Percentiles rank a stretch among this genome's conserved stretches.
phyloP scores from a whole-genome alignment of 2,797 vertebrate species.

The Crocidura indochinensis region DNA sequence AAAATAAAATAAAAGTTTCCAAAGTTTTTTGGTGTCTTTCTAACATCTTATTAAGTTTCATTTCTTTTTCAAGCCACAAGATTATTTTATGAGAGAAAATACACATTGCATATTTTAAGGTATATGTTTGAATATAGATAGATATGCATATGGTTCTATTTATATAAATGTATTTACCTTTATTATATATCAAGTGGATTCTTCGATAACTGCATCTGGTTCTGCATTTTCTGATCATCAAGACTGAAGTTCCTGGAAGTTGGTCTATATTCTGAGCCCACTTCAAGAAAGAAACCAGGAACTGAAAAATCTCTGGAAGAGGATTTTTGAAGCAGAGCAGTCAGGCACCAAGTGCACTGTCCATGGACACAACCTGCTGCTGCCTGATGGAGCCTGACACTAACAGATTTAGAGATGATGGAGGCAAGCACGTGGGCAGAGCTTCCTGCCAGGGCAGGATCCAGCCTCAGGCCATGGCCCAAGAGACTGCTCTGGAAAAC shows the following conservation, averaged over 20 bases:
- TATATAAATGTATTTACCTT: slow-evolving; percentile 68
- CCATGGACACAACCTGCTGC: not conserved
- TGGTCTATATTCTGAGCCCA: slow-evolving; percentile 9
- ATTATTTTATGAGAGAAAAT: slow-evolving; percentile 49
- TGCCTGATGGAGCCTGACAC: slow-evolving; percentile 10
- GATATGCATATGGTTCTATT: too few relatives aligned
- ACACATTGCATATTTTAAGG: slow-evolving; percentile 55
- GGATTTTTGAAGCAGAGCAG: slow-evolving; percentile 25
- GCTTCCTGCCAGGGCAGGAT: slow-evolving; percentile 77
- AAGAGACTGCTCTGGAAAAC: slow-evolving; percentile 46
- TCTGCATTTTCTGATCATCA: slow-evolving; percentile 59
- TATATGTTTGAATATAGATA: not conserved
- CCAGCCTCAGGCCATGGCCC: slow-evolving; percentile 50
- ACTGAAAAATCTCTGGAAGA: not conserved
- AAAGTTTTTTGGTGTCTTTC: slow-evolving; percentile 12
- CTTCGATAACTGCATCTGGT: slow-evolving; percentile 22
- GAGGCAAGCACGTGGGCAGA: slow-evolving; percentile 66
- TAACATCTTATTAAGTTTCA: slow-evolving; percentile 6
- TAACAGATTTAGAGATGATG: slow-evolving; percentile 28
- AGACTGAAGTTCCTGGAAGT: slow-evolving; percentile 20
- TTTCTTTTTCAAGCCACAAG: not conserved
- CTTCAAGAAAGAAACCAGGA: slow-evolving; percentile 1
- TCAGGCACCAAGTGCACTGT: slow-evolving; percentile 2
- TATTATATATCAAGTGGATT: slow-evolving; percentile 46
- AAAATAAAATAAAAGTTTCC: slow-evolving; percentile 32